Percentiles rank a stretch among this genome's conserved stretches.
phyloP scores from a whole-genome alignment of 2,113 vertebrate genomes.

The Pycnonotus jocosus region DNA sequence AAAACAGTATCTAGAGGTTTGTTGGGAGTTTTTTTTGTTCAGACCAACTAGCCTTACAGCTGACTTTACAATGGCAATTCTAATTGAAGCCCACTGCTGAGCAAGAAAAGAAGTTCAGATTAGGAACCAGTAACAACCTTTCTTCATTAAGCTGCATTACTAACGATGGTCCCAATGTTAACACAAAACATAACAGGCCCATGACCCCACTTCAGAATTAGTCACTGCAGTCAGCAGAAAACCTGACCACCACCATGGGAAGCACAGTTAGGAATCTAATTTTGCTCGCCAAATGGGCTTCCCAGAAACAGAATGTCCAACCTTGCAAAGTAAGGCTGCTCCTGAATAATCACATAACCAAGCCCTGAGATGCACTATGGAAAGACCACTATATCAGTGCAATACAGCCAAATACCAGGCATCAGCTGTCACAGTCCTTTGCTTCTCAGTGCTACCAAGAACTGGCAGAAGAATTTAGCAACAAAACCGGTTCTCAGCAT shows the following conservation, averaged over 20 bases:
- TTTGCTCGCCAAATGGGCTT: background rate
- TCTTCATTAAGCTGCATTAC: background rate
- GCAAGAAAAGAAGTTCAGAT: background rate
- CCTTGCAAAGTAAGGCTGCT: background rate
- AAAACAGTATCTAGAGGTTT: background rate
- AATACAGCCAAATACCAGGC: background rate
- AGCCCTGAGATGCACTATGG: background rate
- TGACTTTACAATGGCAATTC: background rate
- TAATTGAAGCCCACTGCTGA: background rate
- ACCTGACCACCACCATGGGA: background rate
- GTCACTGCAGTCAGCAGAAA: background rate
- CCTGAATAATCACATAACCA: background rate
- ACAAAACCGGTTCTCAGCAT: background rate
- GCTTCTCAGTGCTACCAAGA: background rate
- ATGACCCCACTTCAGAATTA: background rate
- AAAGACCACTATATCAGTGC: background rate
- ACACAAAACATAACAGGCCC: background rate
- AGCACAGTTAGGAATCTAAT: background rate
- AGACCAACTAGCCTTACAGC: background rate
- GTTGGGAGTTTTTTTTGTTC: background rate
- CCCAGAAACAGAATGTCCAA: background rate
- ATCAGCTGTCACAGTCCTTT: background rate
- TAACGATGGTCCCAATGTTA: fast-evolving
- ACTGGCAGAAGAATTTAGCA: background rate
- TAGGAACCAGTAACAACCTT: background rate